Percentiles rank a stretch among this genome's conserved stretches.
Conservation (phyloP, 1,140 invertebrate genomes). For the Drosophila bipectinata region DNA sequence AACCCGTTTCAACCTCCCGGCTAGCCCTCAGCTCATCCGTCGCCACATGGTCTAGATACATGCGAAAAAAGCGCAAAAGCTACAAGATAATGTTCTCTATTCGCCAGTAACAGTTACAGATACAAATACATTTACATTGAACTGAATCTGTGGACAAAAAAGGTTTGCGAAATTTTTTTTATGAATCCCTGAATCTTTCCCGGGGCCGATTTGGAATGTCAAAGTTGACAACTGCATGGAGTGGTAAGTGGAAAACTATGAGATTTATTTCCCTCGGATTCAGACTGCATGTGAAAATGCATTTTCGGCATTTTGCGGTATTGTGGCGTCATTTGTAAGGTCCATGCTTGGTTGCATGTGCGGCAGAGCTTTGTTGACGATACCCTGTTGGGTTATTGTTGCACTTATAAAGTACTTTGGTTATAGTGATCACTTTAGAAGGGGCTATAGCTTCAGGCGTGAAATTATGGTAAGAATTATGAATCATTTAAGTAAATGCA, state of each 20-base stretch:
- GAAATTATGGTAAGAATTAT: not conserved
- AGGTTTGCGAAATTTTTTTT: slow-evolving; percentile 12
- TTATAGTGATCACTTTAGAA: slow-evolving; percentile 1
- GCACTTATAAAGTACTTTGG: not conserved
- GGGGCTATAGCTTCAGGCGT: not conserved
- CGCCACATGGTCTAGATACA: slow-evolving; percentile 42
- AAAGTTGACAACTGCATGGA: slow-evolving; percentile 60
- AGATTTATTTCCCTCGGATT: slow-evolving; percentile 40
- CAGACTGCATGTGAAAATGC: slow-evolving; percentile 60
- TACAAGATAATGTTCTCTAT: slow-evolving; percentile 37
- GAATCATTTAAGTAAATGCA: slow-evolving; percentile 1
- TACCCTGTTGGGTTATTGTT: slow-evolving; percentile 16
- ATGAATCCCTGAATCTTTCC: slow-evolving; percentile 25
- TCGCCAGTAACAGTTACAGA: slow-evolving; percentile 6
- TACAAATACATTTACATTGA: slow-evolving; percentile 23
- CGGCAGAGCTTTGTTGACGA: slow-evolving; percentile 31
- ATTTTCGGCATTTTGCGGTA: slow-evolving; percentile 49
- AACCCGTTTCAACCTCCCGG: slow-evolving; percentile 59
- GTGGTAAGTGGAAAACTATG: slow-evolving; percentile 33
- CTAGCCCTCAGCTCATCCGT: slow-evolving; percentile 36
- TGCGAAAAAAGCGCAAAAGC: slow-evolving; percentile 42
- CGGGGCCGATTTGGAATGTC: slow-evolving; percentile 50
- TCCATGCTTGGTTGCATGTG: slow-evolving; percentile 59
- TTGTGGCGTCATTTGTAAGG: slow-evolving; percentile 64
- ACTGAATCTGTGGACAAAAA: slow-evolving; percentile 6